Evolutionary conservation across 2,797 vertebrate genomes (phyloP).

Genomic region (Heterohyrax brucei): DNA sequence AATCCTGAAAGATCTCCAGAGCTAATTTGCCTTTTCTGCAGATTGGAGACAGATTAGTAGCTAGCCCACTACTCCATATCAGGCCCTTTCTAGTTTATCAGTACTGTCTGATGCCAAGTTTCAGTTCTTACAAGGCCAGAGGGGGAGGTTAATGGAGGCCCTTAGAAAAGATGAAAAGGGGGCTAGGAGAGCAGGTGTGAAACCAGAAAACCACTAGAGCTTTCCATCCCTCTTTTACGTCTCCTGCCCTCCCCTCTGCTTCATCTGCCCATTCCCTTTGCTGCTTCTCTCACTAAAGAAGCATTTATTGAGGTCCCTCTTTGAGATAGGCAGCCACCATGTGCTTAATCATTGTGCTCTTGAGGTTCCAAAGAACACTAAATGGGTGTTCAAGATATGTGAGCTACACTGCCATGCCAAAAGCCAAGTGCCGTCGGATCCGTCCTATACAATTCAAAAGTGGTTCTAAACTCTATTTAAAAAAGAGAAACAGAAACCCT

Average conservation of each 20-base stretch:
- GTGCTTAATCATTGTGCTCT: no score
- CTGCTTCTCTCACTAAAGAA: no score
- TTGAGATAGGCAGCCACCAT: not conserved
- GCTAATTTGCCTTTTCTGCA: not conserved
- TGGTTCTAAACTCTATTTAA: not conserved
- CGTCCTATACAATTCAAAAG: no score
- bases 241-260: no score
- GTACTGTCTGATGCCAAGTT: conserved; percentile 5
- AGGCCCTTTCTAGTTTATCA: conserved; percentile 14
- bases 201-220: not conserved
- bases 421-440: no score
- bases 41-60: conserved; percentile 5
- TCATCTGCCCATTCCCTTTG: no score
- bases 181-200: not conserved
- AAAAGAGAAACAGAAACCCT: no score
- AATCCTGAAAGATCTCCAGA: not conserved
- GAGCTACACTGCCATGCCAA: not conserved
- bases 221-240: not conserved
- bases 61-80: not conserved
- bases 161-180: conserved; percentile 7
- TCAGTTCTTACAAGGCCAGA: not conserved
- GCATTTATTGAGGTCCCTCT: not conserved
- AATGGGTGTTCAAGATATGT: not conserved
- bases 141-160: not conserved
- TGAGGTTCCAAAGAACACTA: no score